Evolutionary conservation across 2,797 vertebrate species (phyloP), one percentile per base, ranked within the genome.

Genomic region (Propithecus deckenii): DNA sequence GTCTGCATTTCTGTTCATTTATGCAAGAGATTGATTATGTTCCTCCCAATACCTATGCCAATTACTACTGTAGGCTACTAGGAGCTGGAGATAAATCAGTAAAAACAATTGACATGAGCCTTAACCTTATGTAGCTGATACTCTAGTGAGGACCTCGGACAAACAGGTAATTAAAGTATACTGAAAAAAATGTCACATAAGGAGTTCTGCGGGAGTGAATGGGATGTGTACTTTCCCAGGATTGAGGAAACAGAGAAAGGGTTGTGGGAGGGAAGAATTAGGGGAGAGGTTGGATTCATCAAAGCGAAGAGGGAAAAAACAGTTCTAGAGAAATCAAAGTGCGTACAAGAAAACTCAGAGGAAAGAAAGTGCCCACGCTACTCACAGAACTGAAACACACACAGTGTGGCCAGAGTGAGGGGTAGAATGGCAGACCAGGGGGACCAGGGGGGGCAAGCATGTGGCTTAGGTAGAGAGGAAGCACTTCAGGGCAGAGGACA

Each of bases 371-470:
- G 9, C 20, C 46, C 9, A 1, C 13, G 4, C 3, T 52, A 63
- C 76, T 91, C 72, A 32, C n/a, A 75, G 35, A 59, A 13, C 35
- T 75, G 52, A 75, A 67, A 41, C 46, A 2, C 4, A 22, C 2
- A 0, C 7, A 32, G 0, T 4, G 12, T 14, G 59, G 55, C 15
- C 32, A 46, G 20, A 83, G 55, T 30, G 14, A 52, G 14, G 28
- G 71, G 0, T 18, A 43, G 23, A 35, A 10, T 7, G 78, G 14
- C 11, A 57, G 10, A 2, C 4, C 23, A 41, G 4, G 14, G 48
- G 17, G 50, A 5, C 3, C 25, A 9, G 4, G 18, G 55, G 4
- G 17, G 13, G 0, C 25, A 63, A 13, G 22, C 12, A 9, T 7
- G 2, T 14, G 11, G 0, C 18, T 43, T 65, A 5, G 25, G 13